These are phyloP conservation scores for Megaceryle alcyon DNA, from an alignment of 2,797 vertebrate genomes.

Conservation along the genomic window DNA sequence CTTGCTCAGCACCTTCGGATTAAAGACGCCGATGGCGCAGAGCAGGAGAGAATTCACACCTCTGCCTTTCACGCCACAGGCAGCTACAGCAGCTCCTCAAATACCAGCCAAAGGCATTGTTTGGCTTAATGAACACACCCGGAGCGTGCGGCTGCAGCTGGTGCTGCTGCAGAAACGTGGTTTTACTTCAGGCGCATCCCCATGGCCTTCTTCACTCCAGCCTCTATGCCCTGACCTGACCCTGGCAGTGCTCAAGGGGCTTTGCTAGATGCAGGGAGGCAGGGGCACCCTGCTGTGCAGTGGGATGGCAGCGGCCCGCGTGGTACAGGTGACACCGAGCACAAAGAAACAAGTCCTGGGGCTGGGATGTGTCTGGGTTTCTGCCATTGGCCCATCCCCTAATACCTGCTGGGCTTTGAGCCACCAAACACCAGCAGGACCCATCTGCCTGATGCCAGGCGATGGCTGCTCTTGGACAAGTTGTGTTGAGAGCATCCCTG, in stretches of 20 bases:
- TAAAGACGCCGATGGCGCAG: neutral
- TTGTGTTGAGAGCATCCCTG: neutral
- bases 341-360: neutral
- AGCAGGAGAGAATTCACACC: neutral
- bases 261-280: neutral
- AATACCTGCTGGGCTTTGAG: neutral
- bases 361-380: neutral
- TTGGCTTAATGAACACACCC: neutral
- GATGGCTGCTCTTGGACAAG: fast-evolving
- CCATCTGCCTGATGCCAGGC: fast-evolving
- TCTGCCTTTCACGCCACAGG: neutral
- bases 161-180: fast-evolving
- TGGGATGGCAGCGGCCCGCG: neutral
- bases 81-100: neutral
- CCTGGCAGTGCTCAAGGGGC: fast-evolving
- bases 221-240: fast-evolving
- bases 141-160: neutral
- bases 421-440: neutral
- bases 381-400: neutral
- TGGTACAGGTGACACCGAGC: fast-evolving
- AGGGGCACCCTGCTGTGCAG: fast-evolving
- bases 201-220: fast-evolving
- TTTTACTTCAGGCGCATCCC: neutral
- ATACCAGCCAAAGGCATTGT: neutral
- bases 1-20: neutral